These are phyloP conservation scores for Ichneumoninae sp. DNA, from an alignment of 2,888 invertebrate genomes.

Conservation along the genomic window DNA sequence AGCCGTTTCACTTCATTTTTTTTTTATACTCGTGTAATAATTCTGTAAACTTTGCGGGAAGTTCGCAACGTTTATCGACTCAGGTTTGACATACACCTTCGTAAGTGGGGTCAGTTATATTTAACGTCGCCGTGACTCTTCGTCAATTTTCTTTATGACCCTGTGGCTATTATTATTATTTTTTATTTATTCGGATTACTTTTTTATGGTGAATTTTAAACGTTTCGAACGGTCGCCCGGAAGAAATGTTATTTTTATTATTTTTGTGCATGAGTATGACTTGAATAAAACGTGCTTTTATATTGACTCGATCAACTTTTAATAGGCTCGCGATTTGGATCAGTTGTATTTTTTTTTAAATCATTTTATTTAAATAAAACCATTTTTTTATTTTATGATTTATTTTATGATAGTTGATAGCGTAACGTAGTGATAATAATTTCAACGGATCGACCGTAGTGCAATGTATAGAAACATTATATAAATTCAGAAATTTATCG, in stretches of 20 bases:
- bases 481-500: background rate
- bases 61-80: background rate
- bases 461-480: background rate
- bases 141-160: background rate
- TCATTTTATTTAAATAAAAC: background rate
- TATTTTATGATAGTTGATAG: too few species aligned
- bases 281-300: background rate
- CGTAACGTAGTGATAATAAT: background rate
- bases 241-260: background rate
- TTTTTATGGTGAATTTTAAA: background rate
- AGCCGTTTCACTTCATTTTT: background rate
- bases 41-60: background rate
- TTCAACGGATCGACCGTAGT: background rate
- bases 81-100: background rate
- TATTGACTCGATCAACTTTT: background rate
- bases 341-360: background rate
- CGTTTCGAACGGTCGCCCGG: background rate
- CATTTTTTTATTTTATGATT: background rate
- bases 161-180: background rate
- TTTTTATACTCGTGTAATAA: conserved; percentile 14
- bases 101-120: conserved; percentile 1
- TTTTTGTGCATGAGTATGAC: background rate
- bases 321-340: background rate
- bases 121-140: background rate
- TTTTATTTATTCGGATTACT: background rate